Percentiles rank a stretch among this genome's conserved stretches.
Conservation (phyloP, 1,140 invertebrate species). For the Bombus confusus region DNA sequence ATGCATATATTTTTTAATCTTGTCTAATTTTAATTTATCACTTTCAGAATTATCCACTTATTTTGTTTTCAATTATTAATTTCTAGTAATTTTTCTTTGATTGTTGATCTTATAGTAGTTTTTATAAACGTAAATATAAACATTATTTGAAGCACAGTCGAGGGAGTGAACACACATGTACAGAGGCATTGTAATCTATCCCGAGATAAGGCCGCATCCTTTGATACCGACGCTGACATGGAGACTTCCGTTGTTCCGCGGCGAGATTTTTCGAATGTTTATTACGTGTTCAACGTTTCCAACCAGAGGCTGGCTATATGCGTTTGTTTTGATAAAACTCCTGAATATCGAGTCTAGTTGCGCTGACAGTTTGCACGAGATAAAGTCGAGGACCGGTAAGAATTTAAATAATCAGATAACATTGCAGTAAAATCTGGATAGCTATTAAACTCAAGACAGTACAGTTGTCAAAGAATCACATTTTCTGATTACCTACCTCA, state of each 20-base stretch:
- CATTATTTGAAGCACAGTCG: background rate
- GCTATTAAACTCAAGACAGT: background rate
- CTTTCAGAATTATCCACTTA: background rate
- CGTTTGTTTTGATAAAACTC: constrained; percentile 21
- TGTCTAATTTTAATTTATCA: background rate
- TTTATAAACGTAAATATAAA: background rate
- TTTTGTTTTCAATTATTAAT: too few relatives aligned
- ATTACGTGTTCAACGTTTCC: background rate
- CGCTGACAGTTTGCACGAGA: constrained; percentile 5
- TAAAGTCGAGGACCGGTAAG: background rate
- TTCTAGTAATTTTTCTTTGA: background rate
- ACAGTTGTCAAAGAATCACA: background rate
- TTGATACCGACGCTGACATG: constrained; percentile 75
- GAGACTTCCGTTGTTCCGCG: constrained; percentile 64
- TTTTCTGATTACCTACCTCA: background rate
- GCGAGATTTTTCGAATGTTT: constrained; percentile 3
- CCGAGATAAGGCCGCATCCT: constrained; percentile 74
- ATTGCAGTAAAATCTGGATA: background rate
- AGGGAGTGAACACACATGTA: background rate
- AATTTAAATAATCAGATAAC: constrained; percentile 14
- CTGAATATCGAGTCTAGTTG: background rate
- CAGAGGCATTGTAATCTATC: constrained; percentile 21
- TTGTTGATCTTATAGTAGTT: background rate
- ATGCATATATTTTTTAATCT: too few relatives aligned
- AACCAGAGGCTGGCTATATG: too few relatives aligned